Base-by-base conservation (phyloP, 2,113 vertebrate species). In the Menura novaehollandiae region DNA sequence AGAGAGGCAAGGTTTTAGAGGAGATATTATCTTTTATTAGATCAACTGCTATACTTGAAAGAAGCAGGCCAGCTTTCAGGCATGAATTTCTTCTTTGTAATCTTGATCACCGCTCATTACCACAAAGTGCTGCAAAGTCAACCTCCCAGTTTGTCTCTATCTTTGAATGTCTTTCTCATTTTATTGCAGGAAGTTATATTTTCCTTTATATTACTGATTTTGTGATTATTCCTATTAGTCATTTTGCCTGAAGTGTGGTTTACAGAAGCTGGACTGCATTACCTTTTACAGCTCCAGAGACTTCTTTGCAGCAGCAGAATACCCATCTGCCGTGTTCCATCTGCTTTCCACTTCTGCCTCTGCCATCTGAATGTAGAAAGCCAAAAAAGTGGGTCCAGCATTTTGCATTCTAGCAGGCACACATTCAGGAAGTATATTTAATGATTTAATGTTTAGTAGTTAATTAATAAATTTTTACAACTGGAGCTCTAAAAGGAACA, bases 241-340 rank as follows among this genome's bases (percentile, higher is more conserved):
- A n/a, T 85, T 21, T 83, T 88, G 39, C 75, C 67, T 88, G 82
- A 83, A 75, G 58, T 66, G 14, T 82, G 76, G 53, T 73, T 85
- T 91, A 82, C 46, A 55, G 90, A 94, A 88, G 30, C 39, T 88
- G 78, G 63, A 83, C 77, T 88, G 35, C 51, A 49, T 74, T 96
- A 88, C 62, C 39, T 89, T 95, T 91, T 77, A 51, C 75, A 86
- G 72, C 85, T 87, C 75, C 67, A 83, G 72, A 72, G 78, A 90
- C 13, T 88, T 79, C 21, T 82, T 49, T 88, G 43, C n/a, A 73
- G 47, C 63, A 74, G 66, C 82, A 84, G 85, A 95, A 88, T 59
- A 58, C 71, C 87, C 88, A 82, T 94, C 88, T 96, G 88, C 71
- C 1, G 1, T 90, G 39, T 88, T 88, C 81, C 91, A 59, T 93